phyloP scores from a whole-genome alignment of 2,888 invertebrate species.

The Drosophila ochracea region DNA sequence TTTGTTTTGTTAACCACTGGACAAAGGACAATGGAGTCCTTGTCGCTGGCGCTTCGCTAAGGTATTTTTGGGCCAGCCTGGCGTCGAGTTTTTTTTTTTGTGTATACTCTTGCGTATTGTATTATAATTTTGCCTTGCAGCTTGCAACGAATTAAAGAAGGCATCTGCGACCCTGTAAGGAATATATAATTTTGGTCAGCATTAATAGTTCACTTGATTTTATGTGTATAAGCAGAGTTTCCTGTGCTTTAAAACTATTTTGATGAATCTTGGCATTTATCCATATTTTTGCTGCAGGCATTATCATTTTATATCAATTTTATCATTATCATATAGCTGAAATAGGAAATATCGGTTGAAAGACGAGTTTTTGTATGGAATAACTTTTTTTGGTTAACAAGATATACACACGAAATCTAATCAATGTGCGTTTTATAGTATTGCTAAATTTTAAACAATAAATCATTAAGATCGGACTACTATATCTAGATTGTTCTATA shows the following conservation, averaged over 20 bases:
- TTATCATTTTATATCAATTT: neutral
- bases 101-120: neutral
- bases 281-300: neutral
- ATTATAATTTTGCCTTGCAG: neutral
- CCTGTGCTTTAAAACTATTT: neutral
- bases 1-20: constrained; percentile 67
- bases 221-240: neutral
- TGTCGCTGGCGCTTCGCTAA: constrained; percentile 40
- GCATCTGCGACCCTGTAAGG: neutral
- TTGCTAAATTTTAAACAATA: neutral
- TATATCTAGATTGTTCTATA: neutral
- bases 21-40: constrained; percentile 67
- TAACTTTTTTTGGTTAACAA: neutral
- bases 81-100: constrained; percentile 57
- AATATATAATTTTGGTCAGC: neutral
- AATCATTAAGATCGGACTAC: neutral
- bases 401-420: neutral
- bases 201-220: neutral
- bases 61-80: constrained; percentile 68
- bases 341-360: neutral
- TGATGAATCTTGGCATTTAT: neutral
- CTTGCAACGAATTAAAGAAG: neutral
- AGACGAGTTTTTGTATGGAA: neutral
- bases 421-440: neutral
- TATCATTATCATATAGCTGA: neutral